Evolutionary conservation across 2,113 vertebrate genomes (phyloP).

Genomic region (Meriones unguiculatus): DNA sequence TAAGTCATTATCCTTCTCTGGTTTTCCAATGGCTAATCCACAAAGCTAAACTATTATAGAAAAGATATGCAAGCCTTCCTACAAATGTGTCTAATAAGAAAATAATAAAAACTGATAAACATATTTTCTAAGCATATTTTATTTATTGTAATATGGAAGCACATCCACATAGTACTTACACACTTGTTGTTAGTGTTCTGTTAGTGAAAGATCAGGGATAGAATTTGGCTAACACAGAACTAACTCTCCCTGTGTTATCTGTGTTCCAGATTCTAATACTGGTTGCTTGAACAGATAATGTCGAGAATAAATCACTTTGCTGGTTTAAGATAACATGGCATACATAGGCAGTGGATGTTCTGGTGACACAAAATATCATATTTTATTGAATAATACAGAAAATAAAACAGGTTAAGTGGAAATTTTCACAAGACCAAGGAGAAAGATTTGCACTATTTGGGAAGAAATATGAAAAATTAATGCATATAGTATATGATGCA

Average conservation of each 20-base stretch:
- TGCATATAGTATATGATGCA: neutral
- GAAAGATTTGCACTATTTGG: neutral
- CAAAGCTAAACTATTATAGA: slow-evolving; percentile 26
- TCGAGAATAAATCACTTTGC: slow-evolving; percentile 1
- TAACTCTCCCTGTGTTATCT: neutral
- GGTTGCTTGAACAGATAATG: neutral
- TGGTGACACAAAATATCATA: neutral
- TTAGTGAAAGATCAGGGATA: neutral
- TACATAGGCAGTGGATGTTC: neutral
- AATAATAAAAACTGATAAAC: neutral
- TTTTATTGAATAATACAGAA: neutral
- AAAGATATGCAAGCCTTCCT: slow-evolving; percentile 4
- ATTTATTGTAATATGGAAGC: neutral
- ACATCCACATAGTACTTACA: neutral
- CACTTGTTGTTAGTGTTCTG: slow-evolving; percentile 7
- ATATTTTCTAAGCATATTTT: slow-evolving; percentile 4
- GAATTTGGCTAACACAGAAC: neutral
- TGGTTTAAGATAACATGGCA: neutral
- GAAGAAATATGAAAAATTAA: slow-evolving; percentile 22
- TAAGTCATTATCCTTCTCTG: neutral
- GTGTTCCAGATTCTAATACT: slow-evolving; percentile 27
- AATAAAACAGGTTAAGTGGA: neutral
- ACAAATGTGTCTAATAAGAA: neutral
- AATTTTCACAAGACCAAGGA: neutral
- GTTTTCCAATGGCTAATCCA: slow-evolving; percentile 26